Base-by-base conservation (phyloP, 2,113 vertebrate species). In the Cryptoleucopteryx plumbea region DNA sequence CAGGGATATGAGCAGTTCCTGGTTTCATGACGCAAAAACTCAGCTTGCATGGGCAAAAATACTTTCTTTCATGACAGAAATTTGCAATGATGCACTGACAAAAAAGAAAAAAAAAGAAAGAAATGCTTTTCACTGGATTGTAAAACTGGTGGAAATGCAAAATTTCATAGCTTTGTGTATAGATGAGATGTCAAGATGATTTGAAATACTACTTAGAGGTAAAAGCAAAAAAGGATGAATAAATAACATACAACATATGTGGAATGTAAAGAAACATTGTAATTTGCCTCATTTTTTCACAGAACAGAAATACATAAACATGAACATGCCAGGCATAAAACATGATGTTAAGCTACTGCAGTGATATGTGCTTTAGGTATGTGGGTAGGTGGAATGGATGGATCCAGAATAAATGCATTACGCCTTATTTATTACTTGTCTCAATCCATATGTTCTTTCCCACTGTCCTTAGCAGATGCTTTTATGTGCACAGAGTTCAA, bases 171-270 rank as follows among this genome's bases (percentile, higher is more conserved):
- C 62, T 96, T 92, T 95, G 71, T 59, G 66, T 94, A 81, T 22
- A 94, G 84, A 96, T 93, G 95, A 98, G 87, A 95, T 88, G 92
- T 89, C 90, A 95, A 56, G 80, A 88, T 93, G 77, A 94, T 90
- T 95, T 86, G 86, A 97, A 96, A 90, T 95, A 90, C 40, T 86
- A 92, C 82, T 90, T 68, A 97, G 91, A 84, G 40, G 50, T 79
- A 87, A 94, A 48, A 94, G 77, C 18, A 67, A 83, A 93, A 87
- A 88, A 61, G 25, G 20, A 81, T 80, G 12, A 95, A 97, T 97
- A 97, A 95, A 95, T 97, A 95, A 90, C 79, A 85, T 77, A 77
- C 27, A 83, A 94, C 87, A 86, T 93, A 94, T 32, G 47, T 91
- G 79, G 66, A 93, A 78, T 42, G 75, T 73, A 96, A 94, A 93